These are phyloP conservation scores for Brachionus rotundiformis DNA, from an alignment of 1,140 invertebrate genomes.

Conservation along the genomic window DNA sequence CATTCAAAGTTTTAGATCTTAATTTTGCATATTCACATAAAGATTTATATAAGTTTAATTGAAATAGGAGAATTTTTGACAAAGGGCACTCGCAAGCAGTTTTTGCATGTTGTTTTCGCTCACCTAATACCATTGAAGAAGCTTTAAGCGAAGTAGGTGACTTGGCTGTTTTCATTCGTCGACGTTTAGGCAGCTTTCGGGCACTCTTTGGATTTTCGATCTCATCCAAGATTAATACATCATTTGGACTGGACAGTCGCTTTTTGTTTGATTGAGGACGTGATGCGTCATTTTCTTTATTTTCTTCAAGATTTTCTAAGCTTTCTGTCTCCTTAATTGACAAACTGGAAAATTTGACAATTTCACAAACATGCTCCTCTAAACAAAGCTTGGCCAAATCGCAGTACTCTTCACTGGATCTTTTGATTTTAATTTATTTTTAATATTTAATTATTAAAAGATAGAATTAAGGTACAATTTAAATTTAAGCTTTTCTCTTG, in stretches of 20 bases:
- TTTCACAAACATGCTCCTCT: neutral
- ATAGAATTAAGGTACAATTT: neutral
- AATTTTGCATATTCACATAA: constrained; percentile 19
- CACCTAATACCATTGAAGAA: neutral
- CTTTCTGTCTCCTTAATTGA: neutral
- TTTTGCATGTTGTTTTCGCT: neutral
- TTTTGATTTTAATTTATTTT: neutral
- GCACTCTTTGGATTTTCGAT: neutral
- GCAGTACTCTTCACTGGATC: constrained; percentile 29
- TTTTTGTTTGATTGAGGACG: neutral
- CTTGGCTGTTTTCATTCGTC: neutral
- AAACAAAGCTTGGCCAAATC: neutral
- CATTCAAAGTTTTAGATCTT: neutral
- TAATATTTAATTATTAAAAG: neutral
- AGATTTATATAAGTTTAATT: neutral
- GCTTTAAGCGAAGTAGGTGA: neutral
- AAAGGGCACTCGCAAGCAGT: neutral
- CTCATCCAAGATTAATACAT: neutral
- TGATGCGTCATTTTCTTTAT: constrained; percentile 26
- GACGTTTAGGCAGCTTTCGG: neutral
- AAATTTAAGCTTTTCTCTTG: neutral
- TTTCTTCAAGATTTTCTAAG: neutral
- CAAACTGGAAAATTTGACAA: neutral
- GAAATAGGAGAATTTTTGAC: constrained; percentile 33
- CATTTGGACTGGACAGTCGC: constrained; percentile 3